phyloP scores from a whole-genome alignment of 2,113 vertebrate species.

The Phocoena sinus region DNA sequence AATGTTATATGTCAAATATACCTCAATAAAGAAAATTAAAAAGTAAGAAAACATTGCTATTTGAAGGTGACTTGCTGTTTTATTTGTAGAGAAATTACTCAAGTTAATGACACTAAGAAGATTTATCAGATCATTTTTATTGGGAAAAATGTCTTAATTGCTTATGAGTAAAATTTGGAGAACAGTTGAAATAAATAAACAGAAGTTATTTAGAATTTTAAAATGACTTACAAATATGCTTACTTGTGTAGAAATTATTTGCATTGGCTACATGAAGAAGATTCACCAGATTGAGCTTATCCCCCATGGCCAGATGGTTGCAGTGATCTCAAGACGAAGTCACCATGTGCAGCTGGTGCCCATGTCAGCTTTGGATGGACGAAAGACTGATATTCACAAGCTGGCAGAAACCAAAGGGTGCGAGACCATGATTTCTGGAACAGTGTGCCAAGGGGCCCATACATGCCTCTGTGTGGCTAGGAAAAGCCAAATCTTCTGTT shows the following conservation, averaged over 20 bases:
- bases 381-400: conserved; percentile 89
- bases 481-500: conserved; percentile 92
- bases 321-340: conserved; percentile 92
- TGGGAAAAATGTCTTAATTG: not conserved
- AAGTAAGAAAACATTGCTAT: not conserved
- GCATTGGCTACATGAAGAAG: conserved; percentile 93
- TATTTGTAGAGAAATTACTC: not conserved
- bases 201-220: not conserved
- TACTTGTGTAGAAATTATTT: conserved; percentile 87
- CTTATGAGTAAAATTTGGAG: not conserved
- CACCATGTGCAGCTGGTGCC: conserved; percentile 91
- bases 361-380: conserved; percentile 87
- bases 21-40: not conserved
- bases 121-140: not conserved
- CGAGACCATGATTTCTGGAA: conserved; percentile 87
- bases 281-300: conserved; percentile 93
- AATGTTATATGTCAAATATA: not conserved
- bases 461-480: conserved; percentile 92
- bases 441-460: conserved; percentile 83
- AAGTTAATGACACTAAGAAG: not conserved
- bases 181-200: not conserved
- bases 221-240: not conserved
- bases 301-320: conserved; percentile 88
- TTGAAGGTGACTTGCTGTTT: not conserved
- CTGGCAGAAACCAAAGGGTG: conserved; percentile 92